Evolutionary conservation across 2,888 invertebrate genomes (phyloP), one percentile per base, ranked within the genome.

Genomic region (Parnassius orleans): DNA sequence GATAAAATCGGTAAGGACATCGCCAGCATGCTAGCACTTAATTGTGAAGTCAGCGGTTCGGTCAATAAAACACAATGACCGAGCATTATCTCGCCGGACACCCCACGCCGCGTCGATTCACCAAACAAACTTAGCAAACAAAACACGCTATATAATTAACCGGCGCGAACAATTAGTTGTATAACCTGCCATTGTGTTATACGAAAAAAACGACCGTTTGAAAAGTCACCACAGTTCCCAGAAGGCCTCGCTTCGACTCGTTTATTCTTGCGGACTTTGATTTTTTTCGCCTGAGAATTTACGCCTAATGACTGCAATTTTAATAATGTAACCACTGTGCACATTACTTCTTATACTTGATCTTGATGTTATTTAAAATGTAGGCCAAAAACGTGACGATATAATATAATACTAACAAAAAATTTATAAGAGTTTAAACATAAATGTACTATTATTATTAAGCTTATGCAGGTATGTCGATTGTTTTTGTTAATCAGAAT

Each of bases 201-300:
- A 46, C 80, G 82, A 77, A 74, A 78, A 80, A 79, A 77, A 79
- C 77, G 77, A 66, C 69, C 68, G 66, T 69, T 72, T 68, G 66
- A 68, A 69, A 78, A 72, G 74, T 72, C 74, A 73, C 73, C 75
- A 75, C 75, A 75, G 77, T 90, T 90, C 90, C 83, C 84, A 89
- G 90, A 90, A 90, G 87, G 85, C 77, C 79, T 77, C 72, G 77
- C 76, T 77, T 80, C 77, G 71, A 74, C 73, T 74, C 75, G 74
- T 10, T 48, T 75, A 75, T 77, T 77, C 80, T 77, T 74, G 69
- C 75, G 68, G 68, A 72, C 74, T 61, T 75, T 78, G 71, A 68
- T 86, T 86, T 83, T 81, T 79, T 78, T 79, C 81, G 86, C 87
- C 83, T 83, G 80, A 72, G 78, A 83, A 85, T 83, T 84, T 84